These are phyloP conservation scores for Neosilurus mollespiculum DNA, from an alignment of 2,797 vertebrate species.

Conservation along the genomic window DNA sequence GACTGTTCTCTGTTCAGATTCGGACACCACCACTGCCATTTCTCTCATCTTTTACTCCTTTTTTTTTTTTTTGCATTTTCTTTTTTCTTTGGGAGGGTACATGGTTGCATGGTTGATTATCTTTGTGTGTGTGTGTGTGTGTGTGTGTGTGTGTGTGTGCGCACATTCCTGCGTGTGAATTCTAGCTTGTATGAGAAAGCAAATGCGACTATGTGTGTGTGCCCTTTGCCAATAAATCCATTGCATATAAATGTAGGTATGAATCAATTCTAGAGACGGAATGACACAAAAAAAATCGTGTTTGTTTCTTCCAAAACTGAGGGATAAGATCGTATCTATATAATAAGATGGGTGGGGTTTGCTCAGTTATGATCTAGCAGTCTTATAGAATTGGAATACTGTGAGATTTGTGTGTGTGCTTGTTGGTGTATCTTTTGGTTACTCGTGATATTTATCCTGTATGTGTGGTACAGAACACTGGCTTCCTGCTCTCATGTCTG, in stretches of 20 bases:
- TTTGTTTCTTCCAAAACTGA: neutral
- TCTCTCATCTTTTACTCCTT: constrained; percentile 55
- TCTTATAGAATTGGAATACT: constrained; percentile 87
- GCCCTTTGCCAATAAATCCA: constrained; percentile 64
- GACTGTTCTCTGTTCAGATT: constrained; percentile 47
- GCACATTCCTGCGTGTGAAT: constrained; percentile 80
- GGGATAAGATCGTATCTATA: constrained; percentile 47
- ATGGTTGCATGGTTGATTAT: constrained; percentile 21
- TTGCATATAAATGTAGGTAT: constrained; percentile 51
- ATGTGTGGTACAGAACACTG: constrained; percentile 88
- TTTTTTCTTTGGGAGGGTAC: constrained; percentile 44
- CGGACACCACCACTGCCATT: constrained; percentile 28
- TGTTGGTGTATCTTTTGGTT: constrained; percentile 66
- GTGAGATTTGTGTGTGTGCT: constrained; percentile 71
- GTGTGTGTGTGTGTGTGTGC: constrained; percentile 70
- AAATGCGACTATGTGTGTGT: constrained; percentile 72
- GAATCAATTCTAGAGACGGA: constrained; percentile 54
- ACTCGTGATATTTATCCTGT: constrained; percentile 86
- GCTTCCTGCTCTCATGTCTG: constrained; percentile 68
- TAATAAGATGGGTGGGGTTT: constrained; percentile 65
- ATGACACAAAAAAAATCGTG: constrained; percentile 20
- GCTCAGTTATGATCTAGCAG: constrained; percentile 79
- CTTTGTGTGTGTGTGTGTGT: neutral
- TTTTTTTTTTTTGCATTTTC: constrained; percentile 55
- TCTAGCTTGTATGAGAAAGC: constrained; percentile 77